phyloP scores from a whole-genome alignment of 2,888 invertebrate species.

The Drosophila atripex region DNA sequence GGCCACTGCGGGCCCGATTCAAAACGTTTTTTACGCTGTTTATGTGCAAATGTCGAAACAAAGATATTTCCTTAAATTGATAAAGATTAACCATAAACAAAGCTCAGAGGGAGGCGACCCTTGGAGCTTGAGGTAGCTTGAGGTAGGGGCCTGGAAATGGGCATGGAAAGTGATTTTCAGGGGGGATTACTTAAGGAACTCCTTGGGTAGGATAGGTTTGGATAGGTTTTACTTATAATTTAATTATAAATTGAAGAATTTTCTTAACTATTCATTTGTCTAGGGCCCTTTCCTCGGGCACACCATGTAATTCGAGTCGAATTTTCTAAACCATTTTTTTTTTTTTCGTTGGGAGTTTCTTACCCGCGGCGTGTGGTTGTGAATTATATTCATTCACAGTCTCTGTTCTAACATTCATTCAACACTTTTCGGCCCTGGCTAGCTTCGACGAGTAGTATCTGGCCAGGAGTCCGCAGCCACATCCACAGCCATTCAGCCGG shows the following conservation, averaged over 20 bases:
- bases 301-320: conserved; percentile 12
- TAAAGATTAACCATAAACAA: conserved; percentile 79
- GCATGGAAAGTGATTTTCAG: not conserved
- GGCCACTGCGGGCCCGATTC: conserved; percentile 13
- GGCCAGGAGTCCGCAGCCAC: conserved; percentile 41
- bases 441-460: conserved; percentile 15
- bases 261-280: not conserved
- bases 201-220: too few relatives aligned
- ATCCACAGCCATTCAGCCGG: conserved; percentile 56
- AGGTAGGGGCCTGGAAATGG: not conserved
- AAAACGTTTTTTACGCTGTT: conserved; percentile 68
- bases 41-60: conserved; percentile 80
- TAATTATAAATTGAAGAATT: not conserved
- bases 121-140: too few relatives aligned
- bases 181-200: not conserved
- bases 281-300: not conserved
- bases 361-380: conserved; percentile 16
- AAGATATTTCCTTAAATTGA: conserved; percentile 80
- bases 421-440: conserved; percentile 41
- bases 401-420: conserved; percentile 53
- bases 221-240: not conserved
- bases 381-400: conserved; percentile 60
- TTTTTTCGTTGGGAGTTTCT: conserved; percentile 1
- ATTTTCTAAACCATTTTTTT: conserved; percentile 30
- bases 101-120: conserved; percentile 31